Conservation (phyloP, 1,140 invertebrate species). For the Chionoecetes opilio region DNA sequence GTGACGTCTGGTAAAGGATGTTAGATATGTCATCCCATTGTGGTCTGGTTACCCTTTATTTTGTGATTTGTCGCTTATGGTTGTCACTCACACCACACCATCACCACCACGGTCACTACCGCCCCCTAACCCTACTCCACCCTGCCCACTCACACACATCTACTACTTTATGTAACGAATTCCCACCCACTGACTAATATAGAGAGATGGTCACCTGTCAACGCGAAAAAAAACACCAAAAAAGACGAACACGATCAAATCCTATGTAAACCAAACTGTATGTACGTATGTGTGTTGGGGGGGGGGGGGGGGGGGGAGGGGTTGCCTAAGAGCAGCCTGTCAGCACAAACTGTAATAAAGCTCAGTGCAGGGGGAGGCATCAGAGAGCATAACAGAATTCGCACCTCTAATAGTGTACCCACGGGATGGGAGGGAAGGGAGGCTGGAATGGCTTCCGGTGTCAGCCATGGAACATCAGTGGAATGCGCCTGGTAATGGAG, state of each 20-base stretch:
- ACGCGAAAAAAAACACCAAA: neutral
- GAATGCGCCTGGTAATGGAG: neutral
- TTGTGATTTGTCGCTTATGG: slow-evolving; percentile 19
- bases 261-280: no score
- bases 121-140: neutral
- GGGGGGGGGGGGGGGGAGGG: neutral
- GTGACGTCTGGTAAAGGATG: neutral
- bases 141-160: neutral
- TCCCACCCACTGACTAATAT: neutral
- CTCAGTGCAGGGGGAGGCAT: no score
- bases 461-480: neutral
- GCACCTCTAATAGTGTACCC: neutral
- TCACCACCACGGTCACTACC: neutral
- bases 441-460: neutral
- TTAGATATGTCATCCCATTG: neutral
- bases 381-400: neutral
- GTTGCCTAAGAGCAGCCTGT: no score
- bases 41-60: neutral
- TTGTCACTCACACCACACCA: slow-evolving; percentile 15
- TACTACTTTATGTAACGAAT: neutral
- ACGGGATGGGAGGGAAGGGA: neutral
- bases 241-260: neutral
- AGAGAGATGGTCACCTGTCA: neutral
- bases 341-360: no score
- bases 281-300: neutral